These are phyloP conservation scores for Papilio machaon DNA, from an alignment of 1,140 invertebrate genomes.

Conservation along the genomic window DNA sequence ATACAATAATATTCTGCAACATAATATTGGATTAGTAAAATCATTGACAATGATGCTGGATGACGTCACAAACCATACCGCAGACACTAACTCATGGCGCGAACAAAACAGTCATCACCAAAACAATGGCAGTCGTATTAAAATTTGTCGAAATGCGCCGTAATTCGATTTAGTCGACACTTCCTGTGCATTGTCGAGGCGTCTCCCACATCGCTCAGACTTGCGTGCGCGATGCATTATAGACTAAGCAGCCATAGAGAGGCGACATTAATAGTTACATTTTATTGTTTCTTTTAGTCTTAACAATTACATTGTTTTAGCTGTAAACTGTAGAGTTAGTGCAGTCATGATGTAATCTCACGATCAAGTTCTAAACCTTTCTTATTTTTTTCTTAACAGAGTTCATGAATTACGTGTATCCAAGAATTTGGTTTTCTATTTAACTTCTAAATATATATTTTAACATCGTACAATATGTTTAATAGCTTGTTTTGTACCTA, in stretches of 20 bases:
- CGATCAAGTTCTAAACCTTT: no score
- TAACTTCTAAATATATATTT: background rate
- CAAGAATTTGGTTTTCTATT: no score
- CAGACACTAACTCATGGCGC: conserved; percentile 29
- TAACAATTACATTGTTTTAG: no score
- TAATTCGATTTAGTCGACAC: conserved; percentile 78
- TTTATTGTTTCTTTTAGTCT: background rate
- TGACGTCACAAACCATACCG: conserved; percentile 1
- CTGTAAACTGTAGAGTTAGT: background rate
- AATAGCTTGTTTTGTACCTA: conserved; percentile 36
- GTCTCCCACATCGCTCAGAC: conserved; percentile 57
- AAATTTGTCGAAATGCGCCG: conserved; percentile 69
- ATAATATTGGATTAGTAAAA: background rate
- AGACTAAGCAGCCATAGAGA: conserved; percentile 43
- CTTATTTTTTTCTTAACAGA: no score
- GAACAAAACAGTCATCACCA: conserved; percentile 51
- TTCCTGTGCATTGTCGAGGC: conserved; percentile 75
- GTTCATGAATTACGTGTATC: no score
- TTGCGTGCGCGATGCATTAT: conserved; percentile 59
- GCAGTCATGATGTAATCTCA: no score
- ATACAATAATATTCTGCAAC: no score
- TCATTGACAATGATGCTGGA: background rate
- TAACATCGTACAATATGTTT: background rate
- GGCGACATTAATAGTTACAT: background rate
- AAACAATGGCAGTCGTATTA: conserved; percentile 67